Conservation (phyloP, 2,888 invertebrate species). For the Thysanoteuthis rhombus region DNA sequence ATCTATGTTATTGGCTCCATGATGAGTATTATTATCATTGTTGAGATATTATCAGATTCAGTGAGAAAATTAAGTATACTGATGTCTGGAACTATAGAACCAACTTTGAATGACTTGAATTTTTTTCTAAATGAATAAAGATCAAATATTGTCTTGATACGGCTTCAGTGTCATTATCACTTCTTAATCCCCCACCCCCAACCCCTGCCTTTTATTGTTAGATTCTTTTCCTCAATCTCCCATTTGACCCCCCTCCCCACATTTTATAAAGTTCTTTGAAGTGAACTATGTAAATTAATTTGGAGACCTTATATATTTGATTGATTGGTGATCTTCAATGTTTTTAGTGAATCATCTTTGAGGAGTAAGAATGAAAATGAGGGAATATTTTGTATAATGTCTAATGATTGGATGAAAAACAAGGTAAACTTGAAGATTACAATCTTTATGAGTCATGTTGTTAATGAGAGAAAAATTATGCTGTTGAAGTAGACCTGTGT, state of each 20-base stretch:
- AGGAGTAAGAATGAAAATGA: not conserved
- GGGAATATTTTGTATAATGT: not conserved
- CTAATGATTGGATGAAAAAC: not conserved
- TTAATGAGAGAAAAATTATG: not conserved
- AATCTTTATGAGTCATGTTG: slow-evolving; percentile 12
- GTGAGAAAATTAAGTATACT: not conserved
- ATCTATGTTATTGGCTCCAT: not conserved
- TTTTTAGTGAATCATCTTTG: not conserved
- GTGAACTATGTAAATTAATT: not conserved
- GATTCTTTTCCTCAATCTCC: not conserved
- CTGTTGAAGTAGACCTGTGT: not conserved
- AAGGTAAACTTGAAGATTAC: not conserved
- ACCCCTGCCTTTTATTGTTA: not conserved
- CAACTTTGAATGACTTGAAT: not conserved
- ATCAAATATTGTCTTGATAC: not conserved
- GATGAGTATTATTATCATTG: no score
- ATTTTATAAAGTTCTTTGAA: not conserved
- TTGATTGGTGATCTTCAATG: not conserved
- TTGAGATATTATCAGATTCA: not conserved
- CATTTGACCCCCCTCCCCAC: not conserved
- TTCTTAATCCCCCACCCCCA: not conserved
- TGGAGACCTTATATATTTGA: not conserved
- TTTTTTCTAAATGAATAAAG: not conserved
- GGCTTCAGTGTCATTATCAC: not conserved
- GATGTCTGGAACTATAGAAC: not conserved